Evolutionary conservation across 2,113 vertebrate species (phyloP), one percentile per base, ranked within the genome.

Genomic region (Callopanchax toddi): DNA sequence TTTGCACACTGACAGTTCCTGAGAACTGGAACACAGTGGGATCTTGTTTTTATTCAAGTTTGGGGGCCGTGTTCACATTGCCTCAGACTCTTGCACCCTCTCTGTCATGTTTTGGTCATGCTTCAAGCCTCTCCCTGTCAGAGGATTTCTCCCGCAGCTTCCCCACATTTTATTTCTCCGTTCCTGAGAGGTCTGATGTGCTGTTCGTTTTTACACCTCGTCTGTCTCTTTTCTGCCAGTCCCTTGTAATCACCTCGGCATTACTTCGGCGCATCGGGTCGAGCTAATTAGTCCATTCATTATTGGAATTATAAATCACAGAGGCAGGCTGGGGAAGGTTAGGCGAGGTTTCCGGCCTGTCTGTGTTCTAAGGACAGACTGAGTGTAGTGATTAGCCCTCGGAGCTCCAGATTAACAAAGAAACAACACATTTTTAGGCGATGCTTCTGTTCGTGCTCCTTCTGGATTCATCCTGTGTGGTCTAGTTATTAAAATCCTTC

Each of bases 221-320:
- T 73, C 56, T 49, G 62, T 48, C 46, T 11, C 16, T 12, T 29
- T 20, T 45, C 40, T 10, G 22, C 58, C 20, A 34, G 55, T 71
- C 66, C 0, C 39, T 59, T 67, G 51, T 54, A 64, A 83, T 79
- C 62, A 56, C 32, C 43, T 54, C 18, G 4, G 43, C 44, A 56
- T 76, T 72, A 54, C 72, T 40, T 43, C 11, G 1, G 55, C 75
- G 21, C 78, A 63, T 52, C 62, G 53, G 74, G 71, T 56, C 66
- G 20, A 10, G 51, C 61, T 84, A 81, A 89, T 89, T 82, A 81
- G 66, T 49, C 26, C 42, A 44, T 60, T 86, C 69, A 68, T 75
- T 71, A 48, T 82, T 60, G 39, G 81, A 84, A 87, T 86, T 68
- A 68, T 70, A 52, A 62, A 82, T 85, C 48, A 75, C 55, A 70